Evolutionary conservation across 2,113 vertebrate genomes (phyloP).

Genomic region (Triplophysa dalaica): DNA sequence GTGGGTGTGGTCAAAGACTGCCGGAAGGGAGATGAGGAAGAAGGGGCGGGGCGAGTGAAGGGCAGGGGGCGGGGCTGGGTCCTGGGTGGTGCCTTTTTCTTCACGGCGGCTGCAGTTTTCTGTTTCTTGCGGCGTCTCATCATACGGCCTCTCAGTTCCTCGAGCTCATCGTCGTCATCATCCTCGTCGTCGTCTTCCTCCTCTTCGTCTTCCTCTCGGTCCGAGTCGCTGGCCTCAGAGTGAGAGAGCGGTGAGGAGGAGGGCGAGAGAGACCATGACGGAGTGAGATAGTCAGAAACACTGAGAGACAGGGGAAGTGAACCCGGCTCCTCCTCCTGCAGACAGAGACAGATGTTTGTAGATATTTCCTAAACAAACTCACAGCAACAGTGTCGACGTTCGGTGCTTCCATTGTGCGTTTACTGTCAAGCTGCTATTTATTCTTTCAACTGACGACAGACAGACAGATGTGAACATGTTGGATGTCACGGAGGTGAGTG

Average conservation of each 20-base stretch:
- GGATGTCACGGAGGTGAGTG: too few relatives aligned
- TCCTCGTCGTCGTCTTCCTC: slow-evolving; percentile 74
- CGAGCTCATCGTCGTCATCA: slow-evolving; percentile 71
- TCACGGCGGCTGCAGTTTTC: slow-evolving; percentile 58
- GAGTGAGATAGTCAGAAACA: slow-evolving; percentile 78
- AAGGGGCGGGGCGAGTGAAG: slow-evolving; percentile 63
- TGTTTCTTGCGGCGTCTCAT: slow-evolving; percentile 74
- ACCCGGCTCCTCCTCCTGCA: slow-evolving; percentile 73
- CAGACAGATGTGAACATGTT: too few relatives aligned
- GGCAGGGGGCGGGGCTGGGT: slow-evolving; percentile 64
- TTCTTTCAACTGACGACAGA: too few relatives aligned
- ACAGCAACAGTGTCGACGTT: too few relatives aligned
- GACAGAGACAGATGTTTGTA: neutral
- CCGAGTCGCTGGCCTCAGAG: slow-evolving; percentile 76
- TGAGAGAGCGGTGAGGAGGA: slow-evolving; percentile 76
- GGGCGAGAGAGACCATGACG: slow-evolving; percentile 78
- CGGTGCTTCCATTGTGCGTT: too few relatives aligned
- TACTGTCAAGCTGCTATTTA: too few relatives aligned
- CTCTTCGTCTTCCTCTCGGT: slow-evolving; percentile 76
- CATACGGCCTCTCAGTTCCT: slow-evolving; percentile 73
- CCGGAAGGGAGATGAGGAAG: slow-evolving; percentile 46
- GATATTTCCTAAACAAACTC: too few relatives aligned
- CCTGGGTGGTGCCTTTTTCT: slow-evolving; percentile 62
- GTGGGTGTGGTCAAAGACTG: slow-evolving; percentile 64
- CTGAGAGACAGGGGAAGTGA: slow-evolving; percentile 74